Conservation (phyloP, 2,797 vertebrate genomes). For the Rachycentron canadum region DNA sequence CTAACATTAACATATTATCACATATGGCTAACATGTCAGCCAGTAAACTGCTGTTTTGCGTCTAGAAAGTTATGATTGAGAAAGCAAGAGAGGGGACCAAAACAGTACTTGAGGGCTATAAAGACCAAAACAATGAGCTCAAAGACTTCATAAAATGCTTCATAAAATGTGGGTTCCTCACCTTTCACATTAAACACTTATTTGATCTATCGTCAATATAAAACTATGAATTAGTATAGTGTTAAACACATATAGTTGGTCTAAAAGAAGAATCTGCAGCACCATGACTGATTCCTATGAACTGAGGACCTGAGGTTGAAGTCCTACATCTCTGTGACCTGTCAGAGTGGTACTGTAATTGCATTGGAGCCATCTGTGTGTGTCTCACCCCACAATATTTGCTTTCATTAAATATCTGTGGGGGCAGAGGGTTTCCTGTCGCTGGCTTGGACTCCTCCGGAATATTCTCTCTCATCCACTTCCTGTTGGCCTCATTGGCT, state of each 20-base stretch:
- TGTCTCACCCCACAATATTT: conserved; percentile 94
- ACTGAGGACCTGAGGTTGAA: not conserved
- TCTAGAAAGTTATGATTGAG: not conserved
- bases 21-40: not conserved
- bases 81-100: not conserved
- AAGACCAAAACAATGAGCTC: not conserved
- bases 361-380: conserved; percentile 6
- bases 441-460: conserved; percentile 90
- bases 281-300: not conserved
- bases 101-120: not conserved
- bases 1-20: not conserved
- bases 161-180: not conserved
- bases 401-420: conserved; percentile 95
- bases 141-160: not conserved
- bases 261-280: not conserved
- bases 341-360: not conserved
- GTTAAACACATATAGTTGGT: not conserved
- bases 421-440: conserved; percentile 92
- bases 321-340: conserved; percentile 2
- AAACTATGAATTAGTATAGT: not conserved
- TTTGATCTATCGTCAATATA: not conserved
- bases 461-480: conserved; percentile 98
- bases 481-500: conserved; percentile 93
- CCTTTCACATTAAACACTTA: not conserved
- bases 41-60: not conserved